Conservation (phyloP, 2,888 invertebrate genomes). For the Hemicrepidius hirtus region DNA sequence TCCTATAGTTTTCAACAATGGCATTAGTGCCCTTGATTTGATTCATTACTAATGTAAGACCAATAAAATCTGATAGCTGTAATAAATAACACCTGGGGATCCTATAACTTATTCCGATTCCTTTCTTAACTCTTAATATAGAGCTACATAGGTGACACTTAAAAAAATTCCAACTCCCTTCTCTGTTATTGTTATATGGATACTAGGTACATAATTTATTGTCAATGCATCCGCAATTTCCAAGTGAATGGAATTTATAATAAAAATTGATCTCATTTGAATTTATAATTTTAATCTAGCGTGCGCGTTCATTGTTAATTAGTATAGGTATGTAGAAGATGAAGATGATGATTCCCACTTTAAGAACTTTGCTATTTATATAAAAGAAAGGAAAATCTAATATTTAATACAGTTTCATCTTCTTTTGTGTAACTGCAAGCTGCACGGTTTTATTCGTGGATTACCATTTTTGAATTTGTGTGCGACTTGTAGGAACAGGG, state of each 20-base stretch:
- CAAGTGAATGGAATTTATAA: conserved; percentile 22
- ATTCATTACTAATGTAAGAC: no score
- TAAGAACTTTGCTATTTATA: neutral
- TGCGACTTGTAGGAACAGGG: no score
- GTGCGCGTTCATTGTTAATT: conserved; percentile 5
- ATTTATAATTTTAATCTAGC: conserved; percentile 5
- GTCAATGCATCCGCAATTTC: neutral
- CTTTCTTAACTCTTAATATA: no score
- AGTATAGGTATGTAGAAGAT: neutral
- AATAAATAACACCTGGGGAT: no score
- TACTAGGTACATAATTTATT: neutral
- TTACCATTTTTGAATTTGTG: neutral
- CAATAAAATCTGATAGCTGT: no score
- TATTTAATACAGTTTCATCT: neutral
- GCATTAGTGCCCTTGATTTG: no score
- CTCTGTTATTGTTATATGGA: neutral
- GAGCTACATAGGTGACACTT: no score
- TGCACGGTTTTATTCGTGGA: no score
- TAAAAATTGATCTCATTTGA: conserved; percentile 27
- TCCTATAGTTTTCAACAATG: no score
- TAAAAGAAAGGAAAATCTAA: neutral
- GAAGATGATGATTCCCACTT: conserved; percentile 1
- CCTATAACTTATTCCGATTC: no score
- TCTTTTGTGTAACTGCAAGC: neutral
- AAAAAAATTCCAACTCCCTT: neutral